Base-by-base conservation (phyloP, 2,888 invertebrate genomes). In the Drosophila rellima region DNA sequence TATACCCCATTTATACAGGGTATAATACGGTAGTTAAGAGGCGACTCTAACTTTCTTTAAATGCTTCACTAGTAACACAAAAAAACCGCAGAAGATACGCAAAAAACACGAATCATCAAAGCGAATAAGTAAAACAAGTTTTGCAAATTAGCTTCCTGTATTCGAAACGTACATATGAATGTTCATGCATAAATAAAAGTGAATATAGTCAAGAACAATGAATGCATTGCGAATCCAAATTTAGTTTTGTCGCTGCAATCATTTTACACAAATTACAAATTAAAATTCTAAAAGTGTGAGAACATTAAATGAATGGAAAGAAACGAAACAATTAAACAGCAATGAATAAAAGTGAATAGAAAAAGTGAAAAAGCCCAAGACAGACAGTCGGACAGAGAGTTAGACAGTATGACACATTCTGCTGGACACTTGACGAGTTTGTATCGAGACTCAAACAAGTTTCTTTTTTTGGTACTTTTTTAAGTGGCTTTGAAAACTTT, bases 381-480 rank as follows among this genome's bases (percentile, higher is more conserved):
- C 3, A 47, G 39, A 26, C 10, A 40, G 17, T 5, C 35, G 23
- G 7, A 51, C 2, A 40, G 33, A 23, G 7, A 39, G 23, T 4
- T 20, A 35, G 7, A 52, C 13, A 17, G 52, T 51, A 72, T 77
- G 78, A 77, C 63, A 75, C 77, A 76, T 60, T 54, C 42, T 31
- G 40, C 37, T 55, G 60, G 77, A 52, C 67, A 67, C 56, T 68
- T 69, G 52, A 52, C 42, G 62, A 60, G 57, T 77, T 59, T 11
- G 3, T 37, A 29, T 15, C 3, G 18, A 48, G 51, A 50, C 62
- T 71, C 54, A 80, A 80, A 80, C 83, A 78, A 88, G 88, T 83
- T 83, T 88, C 88, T 80, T 42, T 82, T 82, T 85, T 82, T 85
- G 83, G 85, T 17, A 44, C 66, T 61, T 73, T 61, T 15, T 37